Base-by-base conservation (phyloP, 30 jellyfish, hydroid and myxozoan species). In the Chrysaora quinquecirrha region DNA sequence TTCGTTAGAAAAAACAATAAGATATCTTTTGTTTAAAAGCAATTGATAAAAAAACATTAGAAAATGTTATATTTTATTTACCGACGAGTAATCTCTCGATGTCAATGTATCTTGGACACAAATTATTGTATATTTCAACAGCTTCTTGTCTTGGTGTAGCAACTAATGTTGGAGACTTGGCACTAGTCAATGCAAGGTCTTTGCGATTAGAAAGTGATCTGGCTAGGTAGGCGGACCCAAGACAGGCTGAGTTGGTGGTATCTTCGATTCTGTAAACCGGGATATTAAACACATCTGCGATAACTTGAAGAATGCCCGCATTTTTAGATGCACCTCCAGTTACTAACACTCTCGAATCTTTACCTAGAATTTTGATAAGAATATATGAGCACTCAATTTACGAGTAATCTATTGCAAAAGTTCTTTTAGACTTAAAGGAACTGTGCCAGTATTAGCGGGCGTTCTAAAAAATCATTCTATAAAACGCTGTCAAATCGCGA, bases 251-350 rank as follows among this genome's bases (percentile, higher is more conserved):
- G 58, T 91, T 91, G 16, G 89, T 48, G 16, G 96, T 87, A 32
- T 80, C 91, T 25, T 76, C 30, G 0, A 81, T 66, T 34, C 77
- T 72, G 73, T 91, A 86, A 3, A 91, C 98, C 21, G 95, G 67
- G 23, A 84, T 61, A 32, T 76, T 73, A 78, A 91, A 91, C 33
- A 91, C 81, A 52, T 91, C 89, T 1, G 91, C 58, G 7, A 91
- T 31, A 1, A 91, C 83, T 48, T 91, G 98, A 23, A 91, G 64
- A 29, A 91, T 85, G 52, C 58, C 83, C 0, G 67, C 38, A 70
- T 91, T 91, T 32, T 77, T 73, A 31, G 98, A 91, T 43, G 98
- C 98, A 1, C 98, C 98, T 24, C 98, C 98, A 2, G 98, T 91
- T 72, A 96, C 98, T 35, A 91, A n/a, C 19, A 91, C 85, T 24